Percentiles rank a stretch among this genome's conserved stretches.
Evolutionary conservation across 2,888 invertebrate species (phyloP).

Genomic region (Physocephala rufipes): DNA sequence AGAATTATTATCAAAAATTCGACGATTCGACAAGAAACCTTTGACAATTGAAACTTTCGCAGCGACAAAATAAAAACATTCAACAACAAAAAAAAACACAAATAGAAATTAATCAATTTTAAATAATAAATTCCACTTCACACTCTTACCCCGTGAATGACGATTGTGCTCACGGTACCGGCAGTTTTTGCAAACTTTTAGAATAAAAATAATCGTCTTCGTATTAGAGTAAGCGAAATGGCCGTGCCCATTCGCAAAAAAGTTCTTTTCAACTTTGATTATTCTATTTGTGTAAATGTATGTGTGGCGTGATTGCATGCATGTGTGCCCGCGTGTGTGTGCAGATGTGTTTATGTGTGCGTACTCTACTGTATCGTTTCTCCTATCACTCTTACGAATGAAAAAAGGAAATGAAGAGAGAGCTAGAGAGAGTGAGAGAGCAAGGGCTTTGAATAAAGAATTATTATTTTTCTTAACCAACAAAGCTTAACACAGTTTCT

Average conservation of each 20-base stretch:
- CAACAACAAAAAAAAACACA: constrained; percentile 19
- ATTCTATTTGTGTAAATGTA: background rate
- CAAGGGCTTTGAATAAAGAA: no score
- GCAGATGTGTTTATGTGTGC: no score
- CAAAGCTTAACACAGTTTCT: no score
- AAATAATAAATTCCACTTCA: constrained; percentile 23
- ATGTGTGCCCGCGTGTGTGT: no score
- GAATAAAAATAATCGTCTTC: background rate
- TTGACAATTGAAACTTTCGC: background rate
- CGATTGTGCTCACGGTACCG: constrained; percentile 18
- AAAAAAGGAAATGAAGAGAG: no score
- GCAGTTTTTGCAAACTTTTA: constrained; percentile 14
- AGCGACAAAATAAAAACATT: constrained; percentile 7
- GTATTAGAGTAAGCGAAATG: background rate
- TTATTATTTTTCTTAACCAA: no score
- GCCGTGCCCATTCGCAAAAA: constrained; percentile 51
- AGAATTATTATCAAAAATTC: background rate
- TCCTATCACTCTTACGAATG: no score
- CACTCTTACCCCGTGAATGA: background rate
- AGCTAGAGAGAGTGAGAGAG: no score
- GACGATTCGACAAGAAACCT: constrained; percentile 2
- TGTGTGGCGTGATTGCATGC: no score
- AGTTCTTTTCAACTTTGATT: constrained; percentile 56
- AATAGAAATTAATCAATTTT: constrained; percentile 13
- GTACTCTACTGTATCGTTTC: no score